Conservation (phyloP, 1,140 invertebrate genomes). For the Drosophila punjabiensis region DNA sequence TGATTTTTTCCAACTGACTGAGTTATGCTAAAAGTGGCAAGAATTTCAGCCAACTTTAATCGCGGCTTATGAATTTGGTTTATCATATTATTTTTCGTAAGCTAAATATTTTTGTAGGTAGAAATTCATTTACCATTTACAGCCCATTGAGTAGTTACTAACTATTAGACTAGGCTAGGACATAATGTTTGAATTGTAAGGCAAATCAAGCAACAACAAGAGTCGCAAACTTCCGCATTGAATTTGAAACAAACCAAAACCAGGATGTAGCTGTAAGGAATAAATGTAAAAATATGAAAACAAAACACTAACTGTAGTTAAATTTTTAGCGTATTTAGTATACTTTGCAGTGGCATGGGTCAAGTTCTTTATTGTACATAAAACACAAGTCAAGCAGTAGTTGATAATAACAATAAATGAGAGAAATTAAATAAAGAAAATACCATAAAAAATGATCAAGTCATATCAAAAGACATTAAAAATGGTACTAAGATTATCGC, state of each 20-base stretch:
- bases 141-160: constrained; percentile 22
- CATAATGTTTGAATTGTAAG: constrained; percentile 37
- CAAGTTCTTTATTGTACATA: constrained; percentile 39
- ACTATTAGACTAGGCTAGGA: constrained; percentile 52
- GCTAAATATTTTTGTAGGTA: constrained; percentile 16
- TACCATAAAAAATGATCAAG: constrained; percentile 76
- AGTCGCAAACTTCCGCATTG: constrained; percentile 64
- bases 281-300: constrained; percentile 38
- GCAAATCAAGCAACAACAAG: constrained; percentile 61
- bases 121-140: constrained; percentile 6
- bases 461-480: constrained; percentile 82
- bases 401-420: constrained; percentile 18
- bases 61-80: not conserved
- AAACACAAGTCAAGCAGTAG: constrained; percentile 5
- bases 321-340: constrained; percentile 34
- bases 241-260: constrained; percentile 23
- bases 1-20: constrained; percentile 39
- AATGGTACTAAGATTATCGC: constrained; percentile 73
- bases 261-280: constrained; percentile 20
- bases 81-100: not conserved
- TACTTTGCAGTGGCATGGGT: constrained; percentile 38
- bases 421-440: constrained; percentile 25
- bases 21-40: constrained; percentile 18
- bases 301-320: constrained; percentile 40
- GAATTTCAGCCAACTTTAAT: constrained; percentile 3